phyloP scores from a whole-genome alignment of 2,888 invertebrate genomes.

The Dynastes tityus region DNA sequence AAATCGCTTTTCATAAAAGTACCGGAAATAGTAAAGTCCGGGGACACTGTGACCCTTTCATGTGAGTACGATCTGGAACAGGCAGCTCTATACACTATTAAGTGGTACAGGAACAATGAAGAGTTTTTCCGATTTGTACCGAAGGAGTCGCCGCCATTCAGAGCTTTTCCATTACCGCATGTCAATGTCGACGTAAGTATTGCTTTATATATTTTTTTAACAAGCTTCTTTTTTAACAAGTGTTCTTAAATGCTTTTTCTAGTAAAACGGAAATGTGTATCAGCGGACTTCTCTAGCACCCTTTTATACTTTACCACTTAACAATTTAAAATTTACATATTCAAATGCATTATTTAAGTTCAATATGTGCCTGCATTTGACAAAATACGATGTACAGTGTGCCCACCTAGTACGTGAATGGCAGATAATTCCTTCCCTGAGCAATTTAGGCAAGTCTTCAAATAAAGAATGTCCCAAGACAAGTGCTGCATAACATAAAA shows the following conservation, averaged over 20 bases:
- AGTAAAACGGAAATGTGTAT: no score
- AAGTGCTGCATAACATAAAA: no score
- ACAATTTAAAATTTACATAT: no score
- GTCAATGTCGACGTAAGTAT: slow-evolving; percentile 72
- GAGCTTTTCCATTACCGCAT: slow-evolving; percentile 70
- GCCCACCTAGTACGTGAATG: no score
- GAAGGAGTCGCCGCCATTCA: slow-evolving; percentile 72
- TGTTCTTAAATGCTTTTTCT: neutral
- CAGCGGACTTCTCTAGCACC: no score
- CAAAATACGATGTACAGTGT: no score
- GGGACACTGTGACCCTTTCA: slow-evolving; percentile 70
- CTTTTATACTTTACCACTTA: no score
- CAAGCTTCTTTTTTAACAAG: neutral
- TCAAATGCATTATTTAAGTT: no score
- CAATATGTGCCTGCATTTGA: no score
- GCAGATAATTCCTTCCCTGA: no score
- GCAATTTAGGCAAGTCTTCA: no score
- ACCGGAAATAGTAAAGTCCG: slow-evolving; percentile 70
- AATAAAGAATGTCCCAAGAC: no score
- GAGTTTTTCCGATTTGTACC: slow-evolving; percentile 75
- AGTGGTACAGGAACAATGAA: slow-evolving; percentile 73
- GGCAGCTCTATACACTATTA: slow-evolving; percentile 72
- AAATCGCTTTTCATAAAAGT: slow-evolving; percentile 67
- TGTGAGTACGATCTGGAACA: slow-evolving; percentile 74
- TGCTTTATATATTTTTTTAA: slow-evolving; percentile 39